Evolutionary conservation across 2,888 invertebrate genomes (phyloP).

Genomic region (Gymnocheta viridis): DNA sequence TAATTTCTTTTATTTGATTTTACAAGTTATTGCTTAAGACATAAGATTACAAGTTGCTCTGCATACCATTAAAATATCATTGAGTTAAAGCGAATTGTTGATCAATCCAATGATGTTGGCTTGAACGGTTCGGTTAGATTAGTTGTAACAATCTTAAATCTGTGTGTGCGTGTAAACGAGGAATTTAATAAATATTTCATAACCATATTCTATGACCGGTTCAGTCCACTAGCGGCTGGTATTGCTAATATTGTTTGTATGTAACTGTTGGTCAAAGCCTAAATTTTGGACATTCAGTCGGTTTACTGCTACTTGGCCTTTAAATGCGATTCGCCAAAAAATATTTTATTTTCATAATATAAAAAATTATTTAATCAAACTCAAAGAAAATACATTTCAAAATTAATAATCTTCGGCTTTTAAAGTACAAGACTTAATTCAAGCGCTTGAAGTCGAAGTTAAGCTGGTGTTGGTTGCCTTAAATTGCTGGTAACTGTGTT

Average conservation of each 20-base stretch:
- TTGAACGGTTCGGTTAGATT: conserved; percentile 24
- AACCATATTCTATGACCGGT: conserved; percentile 65
- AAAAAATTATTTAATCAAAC: conserved; percentile 2
- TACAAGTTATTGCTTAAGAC: conserved; percentile 54
- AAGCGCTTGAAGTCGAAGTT: conserved; percentile 28
- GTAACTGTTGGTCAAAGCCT: conserved; percentile 33
- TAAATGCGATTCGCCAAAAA: conserved; percentile 52
- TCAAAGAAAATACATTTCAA: conserved; percentile 15
- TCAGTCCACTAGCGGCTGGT: neutral
- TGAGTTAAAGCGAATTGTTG: conserved; percentile 51
- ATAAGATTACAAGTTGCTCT: conserved; percentile 58
- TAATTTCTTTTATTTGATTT: neutral
- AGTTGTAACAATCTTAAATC: neutral
- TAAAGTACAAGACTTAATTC: conserved; percentile 22
- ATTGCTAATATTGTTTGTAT: conserved; percentile 7
- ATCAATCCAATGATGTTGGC: conserved; percentile 26
- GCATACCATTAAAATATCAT: conserved; percentile 62
- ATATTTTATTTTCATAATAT: neutral
- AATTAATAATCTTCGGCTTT: conserved; percentile 16
- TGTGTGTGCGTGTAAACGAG: conserved; percentile 20
- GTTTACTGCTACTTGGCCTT: conserved; percentile 52
- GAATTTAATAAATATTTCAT: conserved; percentile 65
- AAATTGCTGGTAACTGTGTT: conserved; percentile 17
- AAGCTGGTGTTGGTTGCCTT: conserved; percentile 22
- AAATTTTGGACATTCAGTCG: conserved; percentile 26